phyloP scores from a whole-genome alignment of 2,113 vertebrate genomes.

The Panthera leo region DNA sequence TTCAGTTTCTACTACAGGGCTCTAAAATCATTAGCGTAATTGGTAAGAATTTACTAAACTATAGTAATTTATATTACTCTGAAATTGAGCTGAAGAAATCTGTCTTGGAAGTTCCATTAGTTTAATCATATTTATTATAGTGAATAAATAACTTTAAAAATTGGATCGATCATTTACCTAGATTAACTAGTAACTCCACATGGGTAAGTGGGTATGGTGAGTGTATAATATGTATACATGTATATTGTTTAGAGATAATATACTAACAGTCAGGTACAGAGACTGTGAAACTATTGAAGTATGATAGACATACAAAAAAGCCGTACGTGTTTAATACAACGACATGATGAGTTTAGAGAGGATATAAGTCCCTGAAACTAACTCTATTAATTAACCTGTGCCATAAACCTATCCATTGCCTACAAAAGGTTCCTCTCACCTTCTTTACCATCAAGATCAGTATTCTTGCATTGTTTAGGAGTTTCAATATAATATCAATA shows the following conservation, averaged over 20 bases:
- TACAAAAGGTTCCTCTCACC: background rate
- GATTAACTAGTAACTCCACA: background rate
- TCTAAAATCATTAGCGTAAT: background rate
- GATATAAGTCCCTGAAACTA: background rate
- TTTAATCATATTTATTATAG: background rate
- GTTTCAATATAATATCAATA: background rate
- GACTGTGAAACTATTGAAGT: background rate
- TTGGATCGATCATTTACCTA: background rate
- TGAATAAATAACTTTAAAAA: background rate
- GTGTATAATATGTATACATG: background rate
- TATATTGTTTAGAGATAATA: background rate
- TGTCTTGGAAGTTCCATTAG: background rate
- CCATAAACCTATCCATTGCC: background rate
- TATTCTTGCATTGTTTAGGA: background rate
- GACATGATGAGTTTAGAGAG: background rate
- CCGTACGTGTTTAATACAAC: background rate
- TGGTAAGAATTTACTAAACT: conserved; percentile 35
- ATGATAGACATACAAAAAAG: background rate
- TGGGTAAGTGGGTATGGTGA: background rate
- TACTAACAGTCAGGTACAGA: background rate
- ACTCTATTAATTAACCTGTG: background rate
- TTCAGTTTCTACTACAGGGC: background rate
- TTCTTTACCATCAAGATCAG: background rate
- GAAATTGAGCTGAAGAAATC: background rate
- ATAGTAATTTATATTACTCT: background rate